Evolutionary conservation across 2,797 vertebrate genomes (phyloP), one percentile per base, ranked within the genome.

Genomic region (Periophthalmus magnuspinnatus): DNA sequence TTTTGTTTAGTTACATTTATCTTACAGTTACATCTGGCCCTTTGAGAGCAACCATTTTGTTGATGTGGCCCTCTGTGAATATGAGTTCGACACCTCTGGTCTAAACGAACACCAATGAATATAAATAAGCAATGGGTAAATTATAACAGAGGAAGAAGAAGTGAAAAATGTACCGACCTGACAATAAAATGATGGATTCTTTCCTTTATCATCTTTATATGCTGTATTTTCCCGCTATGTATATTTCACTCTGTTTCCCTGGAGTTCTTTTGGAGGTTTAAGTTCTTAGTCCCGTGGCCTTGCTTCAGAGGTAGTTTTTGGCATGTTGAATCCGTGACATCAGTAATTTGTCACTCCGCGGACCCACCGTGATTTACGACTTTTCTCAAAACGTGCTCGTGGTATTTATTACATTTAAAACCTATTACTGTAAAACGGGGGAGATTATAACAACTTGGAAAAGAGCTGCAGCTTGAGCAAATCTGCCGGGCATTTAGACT

Each of bases 331-430:
- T 79, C 82, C 73, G 84, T 91, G 90, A 91, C 88, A 88, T 91
- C 86, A 90, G 77, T 84, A 83, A 86, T 89, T 89, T 90, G 90
- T 89, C 85, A 86, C 82, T 84, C 81, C 74, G 78, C 81, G 88
- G 85, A 89, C 87, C 79, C 70, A 45, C 62, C 38, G 67, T 90
- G 88, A 91, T 92, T 91, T 90, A 90, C 86, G 76, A 70, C 80
- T 88, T 88, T 89, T 88, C 85, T 84, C 89, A 85, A 87, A 88
- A 84, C 59, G 60, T 81, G 76, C 83, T 82, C 77, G 83, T 70
- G 78, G 78, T 85, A 80, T 87, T 89, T 89, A 91, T 88, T 89
- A 80, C 81, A 78, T 86, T 83, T 89, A 78, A 89, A 88, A 79
- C 70, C 76, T 81, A 81, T 89, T 89, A 83, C 80, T 84, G 74